Evolutionary conservation across 2,888 invertebrate genomes (phyloP).

Genomic region (Brachyopa scutellaris): DNA sequence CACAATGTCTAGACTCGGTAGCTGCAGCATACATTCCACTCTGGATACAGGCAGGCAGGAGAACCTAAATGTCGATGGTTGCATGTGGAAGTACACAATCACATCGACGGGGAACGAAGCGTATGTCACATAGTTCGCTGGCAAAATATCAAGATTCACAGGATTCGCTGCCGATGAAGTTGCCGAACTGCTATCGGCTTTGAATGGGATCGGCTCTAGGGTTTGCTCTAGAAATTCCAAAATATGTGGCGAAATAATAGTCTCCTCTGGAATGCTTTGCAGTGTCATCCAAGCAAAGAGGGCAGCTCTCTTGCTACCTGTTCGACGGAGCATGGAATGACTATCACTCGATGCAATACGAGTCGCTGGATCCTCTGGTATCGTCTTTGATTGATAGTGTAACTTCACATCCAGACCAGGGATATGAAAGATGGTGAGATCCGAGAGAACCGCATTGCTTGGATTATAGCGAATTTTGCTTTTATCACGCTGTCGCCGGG

Average conservation of each 20-base stretch:
- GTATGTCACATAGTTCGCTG: constrained; percentile 91
- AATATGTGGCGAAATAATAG: constrained; percentile 98
- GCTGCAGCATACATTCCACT: constrained; percentile 96
- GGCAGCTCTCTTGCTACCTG: constrained; percentile 92
- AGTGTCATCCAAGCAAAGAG: constrained; percentile 97
- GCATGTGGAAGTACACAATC: constrained; percentile 98
- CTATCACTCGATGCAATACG: constrained; percentile 78
- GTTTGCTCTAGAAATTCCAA: constrained; percentile 98
- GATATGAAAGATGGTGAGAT: constrained; percentile 94
- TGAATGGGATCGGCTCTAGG: constrained; percentile 94
- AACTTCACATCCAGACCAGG: constrained; percentile 95
- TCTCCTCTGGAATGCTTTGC: constrained; percentile 98
- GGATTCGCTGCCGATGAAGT: constrained; percentile 79
- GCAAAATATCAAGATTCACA: constrained; percentile 83
- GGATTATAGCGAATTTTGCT: constrained; percentile 81
- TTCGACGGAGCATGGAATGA: constrained; percentile 81
- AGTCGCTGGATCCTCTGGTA: constrained; percentile 84
- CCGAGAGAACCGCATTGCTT: constrained; percentile 84
- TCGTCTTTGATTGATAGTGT: constrained; percentile 91
- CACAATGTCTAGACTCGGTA: constrained; percentile 98
- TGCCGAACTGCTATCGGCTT: constrained; percentile 81
- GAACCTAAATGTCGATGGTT: constrained; percentile 97
- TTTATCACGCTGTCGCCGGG: constrained; percentile 80
- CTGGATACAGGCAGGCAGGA: constrained; percentile 97
- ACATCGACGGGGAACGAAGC: constrained; percentile 99